These are phyloP conservation scores for Ianthella basta DNA, from an alignment of 37 sponge, comb jelly and placozoan genomes.

Conservation along the genomic window DNA sequence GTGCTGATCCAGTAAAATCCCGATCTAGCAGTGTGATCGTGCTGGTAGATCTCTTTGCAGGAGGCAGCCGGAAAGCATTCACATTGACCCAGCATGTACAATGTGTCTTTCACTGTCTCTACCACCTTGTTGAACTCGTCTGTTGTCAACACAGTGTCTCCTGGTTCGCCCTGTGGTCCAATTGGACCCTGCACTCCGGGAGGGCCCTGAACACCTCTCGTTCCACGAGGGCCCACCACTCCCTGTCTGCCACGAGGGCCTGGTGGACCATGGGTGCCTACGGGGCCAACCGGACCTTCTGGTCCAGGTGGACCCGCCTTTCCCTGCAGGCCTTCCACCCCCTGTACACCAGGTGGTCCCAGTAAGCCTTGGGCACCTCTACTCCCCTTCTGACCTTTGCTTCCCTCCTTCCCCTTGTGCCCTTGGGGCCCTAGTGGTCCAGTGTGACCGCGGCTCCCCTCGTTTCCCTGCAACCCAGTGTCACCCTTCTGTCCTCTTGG, in stretches of 20 bases:
- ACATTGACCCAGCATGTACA: not conserved
- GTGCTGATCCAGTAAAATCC: slow-evolving; percentile 19
- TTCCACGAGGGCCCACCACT: slow-evolving; percentile 46
- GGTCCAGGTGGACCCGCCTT: slow-evolving; percentile 90
- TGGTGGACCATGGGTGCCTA: slow-evolving; percentile 23
- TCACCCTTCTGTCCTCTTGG: slow-evolving; percentile 9
- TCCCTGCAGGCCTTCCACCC: slow-evolving; percentile 71
- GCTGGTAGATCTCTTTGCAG: not conserved
- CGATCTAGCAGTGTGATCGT: not conserved
- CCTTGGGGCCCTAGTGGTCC: slow-evolving; percentile 34
- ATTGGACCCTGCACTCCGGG: not conserved
- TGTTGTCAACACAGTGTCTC: slow-evolving; percentile 6
- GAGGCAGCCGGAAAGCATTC: not conserved
- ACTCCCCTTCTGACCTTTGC: not conserved
- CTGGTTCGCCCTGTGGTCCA: slow-evolving; percentile 10
- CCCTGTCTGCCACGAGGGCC: slow-evolving; percentile 23
- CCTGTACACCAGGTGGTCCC: slow-evolving; percentile 27
- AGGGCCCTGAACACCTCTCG: not conserved
- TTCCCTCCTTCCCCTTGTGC: not conserved
- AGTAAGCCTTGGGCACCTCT: slow-evolving; percentile 27
- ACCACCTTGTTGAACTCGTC: not conserved
- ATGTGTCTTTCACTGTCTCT: not conserved
- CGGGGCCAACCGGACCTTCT: slow-evolving; percentile 51
- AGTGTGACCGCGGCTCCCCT: slow-evolving; percentile 4
- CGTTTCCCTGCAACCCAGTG: not conserved